Percentiles rank a stretch among this genome's conserved stretches.
phyloP scores from a whole-genome alignment of 2,888 invertebrate species.

The Leptothorax acervorum region DNA sequence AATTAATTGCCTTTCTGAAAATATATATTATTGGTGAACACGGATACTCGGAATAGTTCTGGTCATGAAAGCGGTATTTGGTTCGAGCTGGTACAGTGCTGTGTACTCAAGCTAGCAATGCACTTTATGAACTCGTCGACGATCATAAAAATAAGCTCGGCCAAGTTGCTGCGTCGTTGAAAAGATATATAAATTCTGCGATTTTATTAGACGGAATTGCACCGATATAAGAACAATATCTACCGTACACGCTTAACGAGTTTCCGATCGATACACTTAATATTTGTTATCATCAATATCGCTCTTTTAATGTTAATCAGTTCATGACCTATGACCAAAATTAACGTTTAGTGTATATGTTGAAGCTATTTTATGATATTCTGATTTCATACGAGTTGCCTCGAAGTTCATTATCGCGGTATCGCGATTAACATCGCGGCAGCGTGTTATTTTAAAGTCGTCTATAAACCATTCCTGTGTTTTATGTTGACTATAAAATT shows the following conservation, averaged over 20 bases:
- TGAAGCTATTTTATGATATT: slow-evolving; percentile 6
- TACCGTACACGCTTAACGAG: neutral
- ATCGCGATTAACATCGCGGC: slow-evolving; percentile 48
- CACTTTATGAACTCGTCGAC: slow-evolving; percentile 58
- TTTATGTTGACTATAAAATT: slow-evolving; percentile 68
- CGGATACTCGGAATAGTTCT: slow-evolving; percentile 41
- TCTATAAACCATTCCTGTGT: slow-evolving; percentile 61
- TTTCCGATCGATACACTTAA: neutral
- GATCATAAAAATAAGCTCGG: slow-evolving; percentile 62
- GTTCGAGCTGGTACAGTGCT: slow-evolving; percentile 6
- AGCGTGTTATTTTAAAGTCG: slow-evolving; percentile 67
- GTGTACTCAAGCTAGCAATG: slow-evolving; percentile 43
- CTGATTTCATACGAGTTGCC: neutral
- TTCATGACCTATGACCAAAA: neutral
- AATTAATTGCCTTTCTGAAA: too few relatives aligned
- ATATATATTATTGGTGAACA: slow-evolving; percentile 1
- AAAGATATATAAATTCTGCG: slow-evolving; percentile 40
- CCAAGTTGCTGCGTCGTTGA: slow-evolving; percentile 14
- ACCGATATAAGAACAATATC: neutral
- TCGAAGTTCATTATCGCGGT: slow-evolving; percentile 30
- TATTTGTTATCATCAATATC: neutral
- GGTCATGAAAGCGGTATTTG: slow-evolving; percentile 40
- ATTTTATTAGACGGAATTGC: slow-evolving; percentile 21
- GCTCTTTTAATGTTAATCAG: neutral
- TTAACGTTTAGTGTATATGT: neutral